A percentile compares a stretch with the other conserved stretches of the same genome.
Conservation (phyloP, 2,113 vertebrate genomes). For the Xiphorhynchus elegans region DNA sequence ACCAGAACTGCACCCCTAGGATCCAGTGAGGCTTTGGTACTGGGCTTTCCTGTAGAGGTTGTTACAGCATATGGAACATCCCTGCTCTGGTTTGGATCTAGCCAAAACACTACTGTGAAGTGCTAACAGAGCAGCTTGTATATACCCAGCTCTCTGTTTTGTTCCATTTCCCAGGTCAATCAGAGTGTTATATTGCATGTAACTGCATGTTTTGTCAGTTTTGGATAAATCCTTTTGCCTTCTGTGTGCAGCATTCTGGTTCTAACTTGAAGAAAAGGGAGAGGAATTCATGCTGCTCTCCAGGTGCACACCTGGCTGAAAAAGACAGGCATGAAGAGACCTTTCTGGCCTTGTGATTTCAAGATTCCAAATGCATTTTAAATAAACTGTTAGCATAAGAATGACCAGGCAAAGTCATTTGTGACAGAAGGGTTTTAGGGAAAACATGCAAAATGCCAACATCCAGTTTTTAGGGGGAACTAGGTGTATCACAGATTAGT, state of each 20-base stretch:
- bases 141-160: background rate
- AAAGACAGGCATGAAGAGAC: background rate
- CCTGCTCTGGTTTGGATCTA: background rate
- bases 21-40: background rate
- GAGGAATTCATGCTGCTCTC: background rate
- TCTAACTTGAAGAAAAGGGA: background rate
- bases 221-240: background rate
- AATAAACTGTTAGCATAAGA: background rate
- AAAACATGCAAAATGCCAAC: background rate
- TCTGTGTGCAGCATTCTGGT: background rate
- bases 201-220: background rate
- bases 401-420: background rate
- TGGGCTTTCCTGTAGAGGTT: background rate
- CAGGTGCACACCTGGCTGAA: background rate
- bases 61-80: background rate
- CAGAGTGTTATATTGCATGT: background rate
- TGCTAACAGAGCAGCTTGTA: background rate
- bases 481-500: background rate
- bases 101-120: background rate
- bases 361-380: background rate
- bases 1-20: background rate
- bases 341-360: background rate
- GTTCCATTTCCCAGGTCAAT: background rate
- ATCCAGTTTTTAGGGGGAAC: background rate
- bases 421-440: background rate